Base-by-base conservation (phyloP, 2,888 invertebrate genomes). In the Pyrrhosoma nymphula region DNA sequence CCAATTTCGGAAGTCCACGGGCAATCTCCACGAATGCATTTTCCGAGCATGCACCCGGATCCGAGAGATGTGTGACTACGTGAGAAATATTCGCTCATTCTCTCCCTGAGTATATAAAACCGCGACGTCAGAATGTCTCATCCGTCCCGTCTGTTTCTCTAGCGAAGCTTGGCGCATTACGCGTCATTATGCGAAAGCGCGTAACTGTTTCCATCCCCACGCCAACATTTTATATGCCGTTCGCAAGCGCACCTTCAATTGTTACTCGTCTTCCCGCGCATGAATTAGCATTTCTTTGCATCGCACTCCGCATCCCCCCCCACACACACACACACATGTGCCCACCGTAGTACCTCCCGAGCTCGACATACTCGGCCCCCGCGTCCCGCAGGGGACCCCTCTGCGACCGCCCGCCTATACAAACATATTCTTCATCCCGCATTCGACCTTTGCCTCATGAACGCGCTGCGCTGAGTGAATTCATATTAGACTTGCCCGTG, bases 251-350 rank as follows among this genome's bases (percentile, higher is more conserved):
- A 35, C 82, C 35, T 82, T 82, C 82, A 82, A 82, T 82, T 82
- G 82, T 82, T 82, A 82, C 82, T 82, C 82, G 82, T 82, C 26
- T 82, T 30, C 82, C 82, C 82, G 82, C 82, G 82, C 82, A 82
- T 82, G 82, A 82, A 82, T 82, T 82, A 82, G 82, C 82, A 82
- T 82, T 82, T 82, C 82, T 82, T 82, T 35, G 30, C 30, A 30
- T 35, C 35, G 12, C 16, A 14, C 82, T 35, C 82, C 82, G 1
- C 30, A 26, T 8, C 82, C 82, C 35, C 23, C 26, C 0, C 82
- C 82, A 8, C 26, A 35, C 30, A 35, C 8, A 4, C n/a, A 26
- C 69, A n/a, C 26, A 60, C 18, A 20, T 4, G 12, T 20, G 20
- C 60, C 60, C 60, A 2, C 60, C 60, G 16, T 20, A 2, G 16